phyloP scores from a whole-genome alignment of 2,797 vertebrate species.

The Podarcis lilfordi region DNA sequence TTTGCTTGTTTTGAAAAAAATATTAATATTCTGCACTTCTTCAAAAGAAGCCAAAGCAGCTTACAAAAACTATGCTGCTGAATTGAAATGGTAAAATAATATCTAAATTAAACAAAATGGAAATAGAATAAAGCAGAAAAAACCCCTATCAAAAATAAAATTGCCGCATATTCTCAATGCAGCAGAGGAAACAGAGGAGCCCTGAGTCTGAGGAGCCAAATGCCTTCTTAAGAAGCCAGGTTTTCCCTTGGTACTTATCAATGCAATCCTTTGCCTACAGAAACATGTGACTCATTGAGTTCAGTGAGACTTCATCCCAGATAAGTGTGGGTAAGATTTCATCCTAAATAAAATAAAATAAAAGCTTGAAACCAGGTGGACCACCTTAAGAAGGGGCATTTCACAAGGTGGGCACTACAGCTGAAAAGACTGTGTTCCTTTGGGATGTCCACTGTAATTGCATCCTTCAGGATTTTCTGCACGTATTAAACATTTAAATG shows the following conservation, averaged over 20 bases:
- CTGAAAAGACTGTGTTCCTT: neutral
- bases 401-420: neutral
- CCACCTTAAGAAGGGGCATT: neutral
- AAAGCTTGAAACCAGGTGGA: neutral
- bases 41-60: neutral
- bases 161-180: neutral
- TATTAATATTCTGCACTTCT: neutral
- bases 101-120: neutral
- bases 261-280: too few relatives aligned
- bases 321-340: neutral
- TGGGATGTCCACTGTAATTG: neutral
- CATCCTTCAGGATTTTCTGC: neutral
- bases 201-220: neutral
- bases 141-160: neutral
- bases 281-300: too few relatives aligned
- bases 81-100: neutral
- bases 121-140: neutral
- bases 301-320: too few relatives aligned
- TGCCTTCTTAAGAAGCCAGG: neutral
- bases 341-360: too few relatives aligned
- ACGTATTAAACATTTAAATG: neutral
- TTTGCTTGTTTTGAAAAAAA: neutral
- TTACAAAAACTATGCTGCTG: neutral
- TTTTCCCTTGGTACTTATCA: neutral
- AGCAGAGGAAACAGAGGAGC: neutral